phyloP scores from a whole-genome alignment of 2,888 invertebrate genomes.

The Sinhomidia bicolor region DNA sequence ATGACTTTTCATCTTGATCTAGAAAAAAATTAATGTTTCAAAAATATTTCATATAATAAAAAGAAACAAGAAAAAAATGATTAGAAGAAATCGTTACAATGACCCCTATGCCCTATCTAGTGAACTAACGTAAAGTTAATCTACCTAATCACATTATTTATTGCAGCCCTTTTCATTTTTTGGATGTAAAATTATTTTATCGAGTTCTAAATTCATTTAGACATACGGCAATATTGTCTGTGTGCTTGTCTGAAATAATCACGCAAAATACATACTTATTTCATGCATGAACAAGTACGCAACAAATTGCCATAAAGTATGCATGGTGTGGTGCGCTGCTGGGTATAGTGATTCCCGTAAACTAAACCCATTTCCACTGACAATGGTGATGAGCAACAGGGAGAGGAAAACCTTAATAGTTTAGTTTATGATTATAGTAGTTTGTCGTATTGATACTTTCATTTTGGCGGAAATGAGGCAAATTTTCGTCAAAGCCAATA shows the following conservation, averaged over 20 bases:
- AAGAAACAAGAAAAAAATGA: background rate
- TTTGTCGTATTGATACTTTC: slow-evolving; percentile 23
- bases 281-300: slow-evolving; percentile 47
- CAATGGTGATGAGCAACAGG: slow-evolving; percentile 53
- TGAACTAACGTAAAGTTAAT: too few species aligned
- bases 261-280: slow-evolving; percentile 36
- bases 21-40: too few species aligned
- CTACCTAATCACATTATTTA: too few species aligned
- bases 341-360: slow-evolving; percentile 43
- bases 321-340: too few species aligned
- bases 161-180: too few species aligned
- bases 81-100: background rate
- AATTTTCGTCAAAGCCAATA: slow-evolving; percentile 52
- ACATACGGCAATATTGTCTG: background rate
- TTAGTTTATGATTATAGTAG: slow-evolving; percentile 37
- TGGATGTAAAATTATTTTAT: too few species aligned
- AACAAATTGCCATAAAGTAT: slow-evolving; percentile 53
- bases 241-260: background rate
- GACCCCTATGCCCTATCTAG: too few species aligned
- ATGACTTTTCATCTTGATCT: background rate
- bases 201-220: too few species aligned
- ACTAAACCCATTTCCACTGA: background rate
- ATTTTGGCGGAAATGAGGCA: slow-evolving; percentile 63
- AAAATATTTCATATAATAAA: too few species aligned
- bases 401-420: slow-evolving; percentile 58